Conservation (phyloP, 2,888 invertebrate species). For the Seira ritae region DNA sequence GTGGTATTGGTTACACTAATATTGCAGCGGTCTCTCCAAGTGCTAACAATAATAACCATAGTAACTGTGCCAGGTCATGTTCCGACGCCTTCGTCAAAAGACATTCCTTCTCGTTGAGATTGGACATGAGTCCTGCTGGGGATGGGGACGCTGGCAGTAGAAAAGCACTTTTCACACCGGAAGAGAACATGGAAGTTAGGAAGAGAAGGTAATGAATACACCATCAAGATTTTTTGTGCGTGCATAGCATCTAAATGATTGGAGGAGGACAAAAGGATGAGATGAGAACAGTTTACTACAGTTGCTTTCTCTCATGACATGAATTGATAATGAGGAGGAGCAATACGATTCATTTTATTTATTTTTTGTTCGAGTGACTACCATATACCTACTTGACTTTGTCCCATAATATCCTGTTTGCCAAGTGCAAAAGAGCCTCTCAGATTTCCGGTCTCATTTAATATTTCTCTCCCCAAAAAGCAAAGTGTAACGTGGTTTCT, state of each 20-base stretch:
- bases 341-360: conserved; percentile 1
- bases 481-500: neutral
- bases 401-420: neutral
- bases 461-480: too few species aligned
- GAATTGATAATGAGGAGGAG: conserved; percentile 38
- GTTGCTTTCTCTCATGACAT: conserved; percentile 31
- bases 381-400: neutral
- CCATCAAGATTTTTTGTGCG: neutral
- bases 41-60: conserved; percentile 48
- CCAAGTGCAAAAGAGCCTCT: conserved; percentile 17
- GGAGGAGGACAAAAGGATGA: conserved; percentile 11
- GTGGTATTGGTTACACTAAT: conserved; percentile 38
- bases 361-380: too few species aligned
- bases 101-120: conserved; percentile 54
- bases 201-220: conserved; percentile 42
- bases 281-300: conserved; percentile 19
- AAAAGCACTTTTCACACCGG: conserved; percentile 54
- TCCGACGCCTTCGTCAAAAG: conserved; percentile 54
- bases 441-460: neutral
- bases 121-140: conserved; percentile 57
- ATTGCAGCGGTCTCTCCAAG: neutral
- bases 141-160: conserved; percentile 55
- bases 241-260: neutral
- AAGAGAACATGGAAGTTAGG: conserved; percentile 50
- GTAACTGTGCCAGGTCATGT: conserved; percentile 62